Evolutionary conservation across 2,797 vertebrate species (phyloP).

Genomic region (Naso thynnoides): DNA sequence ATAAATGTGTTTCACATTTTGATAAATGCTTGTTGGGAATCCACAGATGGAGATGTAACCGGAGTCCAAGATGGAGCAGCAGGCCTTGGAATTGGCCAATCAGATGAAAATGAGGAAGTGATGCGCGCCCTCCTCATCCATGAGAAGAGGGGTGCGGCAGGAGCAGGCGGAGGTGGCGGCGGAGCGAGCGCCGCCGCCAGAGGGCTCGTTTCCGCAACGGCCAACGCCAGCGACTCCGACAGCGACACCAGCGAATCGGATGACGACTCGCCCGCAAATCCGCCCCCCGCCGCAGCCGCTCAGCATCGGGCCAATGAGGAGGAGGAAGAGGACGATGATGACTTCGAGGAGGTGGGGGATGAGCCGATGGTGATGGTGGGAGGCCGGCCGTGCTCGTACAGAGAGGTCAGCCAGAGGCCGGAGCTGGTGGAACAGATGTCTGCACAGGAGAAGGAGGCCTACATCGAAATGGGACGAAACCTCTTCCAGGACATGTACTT

Average conservation of each 20-base stretch:
- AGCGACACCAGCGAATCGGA: constrained; percentile 98
- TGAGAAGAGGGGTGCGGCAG: constrained; percentile 89
- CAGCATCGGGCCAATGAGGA: constrained; percentile 63
- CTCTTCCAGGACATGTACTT: constrained; percentile 96
- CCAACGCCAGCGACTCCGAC: constrained; percentile 90
- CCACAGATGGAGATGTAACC: constrained; percentile 83
- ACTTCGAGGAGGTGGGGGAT: constrained; percentile 95
- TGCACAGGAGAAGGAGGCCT: constrained; percentile 94
- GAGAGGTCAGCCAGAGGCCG: constrained; percentile 94
- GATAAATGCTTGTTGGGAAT: background rate
- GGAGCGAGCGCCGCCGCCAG: constrained; percentile 69
- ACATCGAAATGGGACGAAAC: constrained; percentile 96
- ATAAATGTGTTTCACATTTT: background rate
- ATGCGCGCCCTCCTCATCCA: constrained; percentile 98
- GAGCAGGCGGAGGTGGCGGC: constrained; percentile 54
- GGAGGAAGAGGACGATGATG: constrained; percentile 92
- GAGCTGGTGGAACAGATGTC: constrained; percentile 98
- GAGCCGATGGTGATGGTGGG: constrained; percentile 92
- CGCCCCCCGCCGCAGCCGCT: constrained; percentile 48
- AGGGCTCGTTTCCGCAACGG: constrained; percentile 48
- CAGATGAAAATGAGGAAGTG: constrained; percentile 95
- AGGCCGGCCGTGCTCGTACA: constrained; percentile 89
- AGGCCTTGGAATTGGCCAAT: constrained; percentile 70
- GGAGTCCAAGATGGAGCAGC: constrained; percentile 85
- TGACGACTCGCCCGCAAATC: constrained; percentile 86